Conservation (phyloP, 2,888 invertebrate species). For the Vanessa cardui region DNA sequence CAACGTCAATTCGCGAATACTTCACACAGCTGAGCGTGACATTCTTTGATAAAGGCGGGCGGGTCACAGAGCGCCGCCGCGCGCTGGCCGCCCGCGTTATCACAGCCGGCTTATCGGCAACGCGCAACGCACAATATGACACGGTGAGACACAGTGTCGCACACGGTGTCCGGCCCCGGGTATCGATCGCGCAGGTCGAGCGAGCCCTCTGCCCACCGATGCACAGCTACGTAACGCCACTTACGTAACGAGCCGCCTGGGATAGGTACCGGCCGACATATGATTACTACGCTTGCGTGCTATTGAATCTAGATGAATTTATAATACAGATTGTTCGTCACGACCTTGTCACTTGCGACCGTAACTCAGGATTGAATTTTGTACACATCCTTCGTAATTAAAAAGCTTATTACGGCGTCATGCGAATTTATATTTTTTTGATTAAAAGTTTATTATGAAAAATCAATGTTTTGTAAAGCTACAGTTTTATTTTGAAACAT, state of each 20-base stretch:
- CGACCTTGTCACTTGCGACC: not conserved
- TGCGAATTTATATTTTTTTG: no score
- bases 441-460: no score
- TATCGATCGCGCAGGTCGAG: constrained; percentile 80
- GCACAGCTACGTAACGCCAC: not conserved
- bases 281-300: constrained; percentile 16
- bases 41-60: constrained; percentile 44
- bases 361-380: no score
- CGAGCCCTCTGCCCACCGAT: not conserved
- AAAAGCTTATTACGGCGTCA: no score
- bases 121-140: not conserved
- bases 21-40: constrained; percentile 40
- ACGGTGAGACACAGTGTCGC: constrained; percentile 14
- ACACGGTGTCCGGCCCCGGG: constrained; percentile 1
- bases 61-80: constrained; percentile 32
- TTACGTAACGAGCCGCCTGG: constrained; percentile 8
- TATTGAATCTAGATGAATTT: not conserved
- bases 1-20: constrained; percentile 35
- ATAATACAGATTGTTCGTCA: not conserved
- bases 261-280: not conserved
- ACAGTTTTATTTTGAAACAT: no score
- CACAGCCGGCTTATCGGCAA: constrained; percentile 15
- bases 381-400: no score
- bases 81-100: not conserved
- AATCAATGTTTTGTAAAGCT: no score